Evolutionary conservation across 2,113 vertebrate species (phyloP).

Genomic region (Oncorhynchus clarkii): DNA sequence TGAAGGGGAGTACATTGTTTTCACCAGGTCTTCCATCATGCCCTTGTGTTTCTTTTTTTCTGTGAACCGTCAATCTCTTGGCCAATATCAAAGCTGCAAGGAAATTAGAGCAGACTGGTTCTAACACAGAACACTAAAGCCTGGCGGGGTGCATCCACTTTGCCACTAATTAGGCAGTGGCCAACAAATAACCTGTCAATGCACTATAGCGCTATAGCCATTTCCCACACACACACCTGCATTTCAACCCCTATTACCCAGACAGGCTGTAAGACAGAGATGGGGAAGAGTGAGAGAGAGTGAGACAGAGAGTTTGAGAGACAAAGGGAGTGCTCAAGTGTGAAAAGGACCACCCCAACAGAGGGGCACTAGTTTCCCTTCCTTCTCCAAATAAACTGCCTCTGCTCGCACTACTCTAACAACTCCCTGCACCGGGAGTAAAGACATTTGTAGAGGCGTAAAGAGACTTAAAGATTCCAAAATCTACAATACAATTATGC

Average conservation of each 20-base stretch:
- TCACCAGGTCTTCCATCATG: conserved; percentile 77
- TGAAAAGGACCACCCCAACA: conserved; percentile 87
- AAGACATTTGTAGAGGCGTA: background rate
- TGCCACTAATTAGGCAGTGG: conserved; percentile 95
- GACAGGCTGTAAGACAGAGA: conserved; percentile 16
- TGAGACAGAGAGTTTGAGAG: conserved; percentile 27
- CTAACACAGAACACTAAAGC: conserved; percentile 87
- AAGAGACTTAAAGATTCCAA: background rate
- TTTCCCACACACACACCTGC: conserved; percentile 87
- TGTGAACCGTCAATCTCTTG: conserved; percentile 89
- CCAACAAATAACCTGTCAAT: conserved; percentile 92
- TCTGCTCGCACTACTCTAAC: conserved; percentile 7
- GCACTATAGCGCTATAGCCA: conserved; percentile 72
- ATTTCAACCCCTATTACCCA: conserved; percentile 86
- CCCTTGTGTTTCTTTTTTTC: conserved; percentile 80
- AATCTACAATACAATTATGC: background rate
- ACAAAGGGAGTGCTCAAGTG: conserved; percentile 79
- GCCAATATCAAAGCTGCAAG: conserved; percentile 90
- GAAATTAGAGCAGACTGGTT: conserved; percentile 94
- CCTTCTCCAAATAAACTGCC: conserved; percentile 32
- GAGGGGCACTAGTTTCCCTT: conserved; percentile 79
- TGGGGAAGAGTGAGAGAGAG: background rate
- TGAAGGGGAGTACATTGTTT: conserved; percentile 75
- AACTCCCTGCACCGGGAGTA: background rate
- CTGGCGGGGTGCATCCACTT: conserved; percentile 89